Percentiles rank a stretch among this genome's conserved stretches.
Evolutionary conservation across 2,888 invertebrate species (phyloP).

Genomic region (Leptopilina myrica): DNA sequence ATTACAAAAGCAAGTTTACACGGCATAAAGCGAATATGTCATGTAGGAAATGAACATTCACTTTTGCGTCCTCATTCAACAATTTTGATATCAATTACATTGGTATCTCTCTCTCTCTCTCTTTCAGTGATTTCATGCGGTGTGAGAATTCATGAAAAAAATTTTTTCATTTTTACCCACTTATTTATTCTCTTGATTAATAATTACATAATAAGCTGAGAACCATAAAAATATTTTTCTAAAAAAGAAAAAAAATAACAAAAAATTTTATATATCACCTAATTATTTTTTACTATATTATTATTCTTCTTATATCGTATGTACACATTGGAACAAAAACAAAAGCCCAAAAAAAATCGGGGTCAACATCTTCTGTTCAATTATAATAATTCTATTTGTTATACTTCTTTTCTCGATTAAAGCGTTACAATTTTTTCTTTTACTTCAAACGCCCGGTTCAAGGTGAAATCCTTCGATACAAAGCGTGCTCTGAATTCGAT

Average conservation of each 20-base stretch:
- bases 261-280: background rate
- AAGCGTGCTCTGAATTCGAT: background rate
- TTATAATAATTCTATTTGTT: background rate
- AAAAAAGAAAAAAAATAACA: background rate
- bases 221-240: background rate
- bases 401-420: background rate
- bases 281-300: background rate
- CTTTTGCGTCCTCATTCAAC: conserved; percentile 36
- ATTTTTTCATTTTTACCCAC: background rate
- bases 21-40: conserved; percentile 19
- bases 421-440: background rate
- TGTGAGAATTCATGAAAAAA: conserved; percentile 14
- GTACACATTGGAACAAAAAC: too few relatives aligned
- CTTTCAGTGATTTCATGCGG: conserved; percentile 10
- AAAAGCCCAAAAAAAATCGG: conserved; percentile 2
- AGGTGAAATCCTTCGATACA: background rate
- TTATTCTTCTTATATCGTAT: background rate
- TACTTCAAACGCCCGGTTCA: background rate
- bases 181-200: background rate
- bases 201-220: background rate
- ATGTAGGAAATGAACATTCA: conserved; percentile 39
- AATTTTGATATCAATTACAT: conserved; percentile 34
- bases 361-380: conserved; percentile 16
- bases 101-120: background rate
- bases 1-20: conserved; percentile 36